A percentile compares a stretch with the other conserved stretches of the same genome.
Conservation (phyloP, 2,888 invertebrate genomes). For the Mellilla xanthometata region DNA sequence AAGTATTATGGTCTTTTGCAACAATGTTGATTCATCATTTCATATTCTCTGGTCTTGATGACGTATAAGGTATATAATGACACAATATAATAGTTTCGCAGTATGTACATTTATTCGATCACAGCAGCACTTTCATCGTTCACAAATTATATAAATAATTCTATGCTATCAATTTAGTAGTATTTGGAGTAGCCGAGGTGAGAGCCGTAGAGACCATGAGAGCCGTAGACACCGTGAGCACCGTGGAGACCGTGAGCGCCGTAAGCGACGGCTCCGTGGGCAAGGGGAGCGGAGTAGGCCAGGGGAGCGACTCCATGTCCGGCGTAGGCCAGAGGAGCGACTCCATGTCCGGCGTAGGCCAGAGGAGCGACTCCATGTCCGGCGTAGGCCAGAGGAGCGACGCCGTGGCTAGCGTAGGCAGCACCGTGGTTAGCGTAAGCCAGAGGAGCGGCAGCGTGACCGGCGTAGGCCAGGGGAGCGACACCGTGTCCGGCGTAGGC, state of each 20-base stretch:
- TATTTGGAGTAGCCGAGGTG: conserved; percentile 47
- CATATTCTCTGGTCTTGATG: no score
- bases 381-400: conserved; percentile 37
- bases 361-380: conserved; percentile 38
- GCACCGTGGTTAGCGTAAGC: conserved; percentile 37
- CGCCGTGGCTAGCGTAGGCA: conserved; percentile 35
- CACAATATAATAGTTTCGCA: conserved; percentile 10
- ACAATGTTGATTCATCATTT: no score
- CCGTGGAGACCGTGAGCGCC: conserved; percentile 47
- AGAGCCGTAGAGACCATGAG: conserved; percentile 45
- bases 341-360: conserved; percentile 40
- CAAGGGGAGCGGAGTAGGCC: conserved; percentile 38
- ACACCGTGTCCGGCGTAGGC: conserved; percentile 36
- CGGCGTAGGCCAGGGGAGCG: conserved; percentile 35
- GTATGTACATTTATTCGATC: conserved; percentile 32
- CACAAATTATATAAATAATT: conserved; percentile 38
- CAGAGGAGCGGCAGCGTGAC: conserved; percentile 37
- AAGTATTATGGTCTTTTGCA: no score
- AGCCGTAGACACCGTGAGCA: conserved; percentile 37
- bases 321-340: conserved; percentile 32
- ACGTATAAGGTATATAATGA: not conserved
- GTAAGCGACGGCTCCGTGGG: conserved; percentile 38
- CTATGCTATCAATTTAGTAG: conserved; percentile 33
- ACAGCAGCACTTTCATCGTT: conserved; percentile 46
- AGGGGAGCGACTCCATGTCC: conserved; percentile 35